These are phyloP conservation scores for Rhinella marina DNA, from an alignment of 2,797 vertebrate species.

Conservation along the genomic window DNA sequence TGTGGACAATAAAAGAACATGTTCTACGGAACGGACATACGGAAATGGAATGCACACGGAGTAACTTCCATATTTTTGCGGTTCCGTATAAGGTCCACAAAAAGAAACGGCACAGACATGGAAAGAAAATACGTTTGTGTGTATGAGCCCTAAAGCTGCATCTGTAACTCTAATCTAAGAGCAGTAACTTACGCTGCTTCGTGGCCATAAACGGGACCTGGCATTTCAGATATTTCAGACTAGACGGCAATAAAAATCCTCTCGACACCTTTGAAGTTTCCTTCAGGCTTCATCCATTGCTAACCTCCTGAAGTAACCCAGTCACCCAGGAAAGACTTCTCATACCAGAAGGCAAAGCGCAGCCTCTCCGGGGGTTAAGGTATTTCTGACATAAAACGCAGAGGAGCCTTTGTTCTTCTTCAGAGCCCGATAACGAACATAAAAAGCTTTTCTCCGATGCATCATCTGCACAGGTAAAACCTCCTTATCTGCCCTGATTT, in stretches of 20 bases:
- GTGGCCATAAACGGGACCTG: not conserved
- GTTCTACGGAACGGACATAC: too few relatives aligned
- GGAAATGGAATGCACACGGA: too few relatives aligned
- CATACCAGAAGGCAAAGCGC: slow-evolving; percentile 7
- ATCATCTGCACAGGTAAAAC: not conserved
- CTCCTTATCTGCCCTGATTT: not conserved
- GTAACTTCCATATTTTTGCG: too few relatives aligned
- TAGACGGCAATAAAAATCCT: slow-evolving; percentile 8
- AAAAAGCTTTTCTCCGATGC: slow-evolving; percentile 19
- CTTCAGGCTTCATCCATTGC: not conserved
- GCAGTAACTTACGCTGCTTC: not conserved
- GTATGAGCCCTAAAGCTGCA: not conserved
- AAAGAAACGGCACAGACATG: too few relatives aligned
- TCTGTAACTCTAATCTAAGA: not conserved
- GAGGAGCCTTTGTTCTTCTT: slow-evolving; percentile 19
- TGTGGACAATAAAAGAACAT: too few relatives aligned
- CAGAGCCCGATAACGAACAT: slow-evolving; percentile 14
- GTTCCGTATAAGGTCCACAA: too few relatives aligned
- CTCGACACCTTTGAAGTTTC: slow-evolving; percentile 16
- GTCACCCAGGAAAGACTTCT: slow-evolving; percentile 9
- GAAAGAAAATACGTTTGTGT: too few relatives aligned
- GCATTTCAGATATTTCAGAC: not conserved
- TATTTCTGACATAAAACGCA: not conserved
- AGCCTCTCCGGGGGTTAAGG: slow-evolving; percentile 16
- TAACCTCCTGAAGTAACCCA: not conserved